Conservation (phyloP, 2,113 vertebrate genomes). For the Cyprinodon brontotheroides region DNA sequence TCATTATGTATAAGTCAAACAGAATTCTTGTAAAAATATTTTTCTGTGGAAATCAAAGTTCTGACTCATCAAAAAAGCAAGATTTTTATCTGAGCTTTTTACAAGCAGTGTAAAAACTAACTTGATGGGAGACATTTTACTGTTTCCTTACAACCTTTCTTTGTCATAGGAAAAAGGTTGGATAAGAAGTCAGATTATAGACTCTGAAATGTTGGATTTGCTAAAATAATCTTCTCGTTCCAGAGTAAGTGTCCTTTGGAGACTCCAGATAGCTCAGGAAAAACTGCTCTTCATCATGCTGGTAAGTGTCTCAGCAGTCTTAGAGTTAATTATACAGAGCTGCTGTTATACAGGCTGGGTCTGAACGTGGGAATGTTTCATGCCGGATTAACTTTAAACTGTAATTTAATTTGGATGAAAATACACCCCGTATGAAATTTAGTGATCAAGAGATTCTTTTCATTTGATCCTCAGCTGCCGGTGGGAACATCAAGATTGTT, state of each 20-base stretch:
- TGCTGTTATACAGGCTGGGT: slow-evolving; percentile 1
- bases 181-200: not conserved
- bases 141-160: not conserved
- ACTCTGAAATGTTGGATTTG: not conserved
- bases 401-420: slow-evolving; percentile 27
- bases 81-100: not conserved
- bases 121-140: not conserved
- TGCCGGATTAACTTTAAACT: slow-evolving; percentile 32
- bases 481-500: slow-evolving; percentile 83
- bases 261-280: slow-evolving; percentile 83
- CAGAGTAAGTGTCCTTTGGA: slow-evolving; percentile 90
- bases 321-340: slow-evolving; percentile 11
- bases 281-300: slow-evolving; percentile 91
- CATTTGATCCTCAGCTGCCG: slow-evolving; percentile 76
- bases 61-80: no score
- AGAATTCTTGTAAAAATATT: no score
- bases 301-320: slow-evolving; percentile 75
- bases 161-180: not conserved
- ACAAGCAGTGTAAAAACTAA: not conserved
- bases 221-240: not conserved
- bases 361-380: slow-evolving; percentile 37
- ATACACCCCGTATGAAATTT: slow-evolving; percentile 7
- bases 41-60: no score
- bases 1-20: no score
- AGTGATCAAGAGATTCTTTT: slow-evolving; percentile 20